Evolutionary conservation across 2,797 vertebrate genomes (phyloP), one percentile per base, ranked within the genome.

Genomic region (Malacoraja senta): DNA sequence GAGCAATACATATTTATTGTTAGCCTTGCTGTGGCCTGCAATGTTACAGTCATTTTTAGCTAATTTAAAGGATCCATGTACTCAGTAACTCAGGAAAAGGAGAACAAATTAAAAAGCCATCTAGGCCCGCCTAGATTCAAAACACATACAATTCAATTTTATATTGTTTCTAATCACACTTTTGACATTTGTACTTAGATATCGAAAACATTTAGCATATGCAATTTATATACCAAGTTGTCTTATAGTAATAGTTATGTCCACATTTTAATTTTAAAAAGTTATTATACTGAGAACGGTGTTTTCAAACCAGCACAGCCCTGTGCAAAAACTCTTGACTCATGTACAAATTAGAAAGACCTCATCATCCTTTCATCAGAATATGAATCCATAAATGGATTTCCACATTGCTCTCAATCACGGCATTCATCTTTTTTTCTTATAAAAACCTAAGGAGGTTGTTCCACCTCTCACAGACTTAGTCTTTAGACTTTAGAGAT

Each of bases 291-390:
- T 72, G 71, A 76, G 44, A 92, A 1, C 90, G 1, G 13, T 92
- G 19, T 74, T 10, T 24, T 72, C 17, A 10, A n/a, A 76, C 38
- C 90, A n/a, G 68, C 71, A 92, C 38, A 53, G 8, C 44, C 90
- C 21, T 12, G n/a, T 92, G 24, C 88, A 72, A 91, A 35, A 71
- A 71, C n/a, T 68, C 8, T n/a, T 44, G 35, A 72, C 35, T 21
- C 90, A 74, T 91, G 38, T 91, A 74, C 32, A 91, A 91, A 74
- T 74, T 44, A 44, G 88, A 74, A 91, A 91, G 68, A 72, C 8
- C 26, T 91, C 19, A 91, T 72, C 71, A 24, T 91, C 35, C 58
- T 61, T 6, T 26, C n/a, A 15, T 86, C 61, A n/a, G 63, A 84
- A 84, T 29, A 84, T 26, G 58, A 84, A 63, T 91, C 17, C 63